These are phyloP conservation scores for Syngnathoides biaculeatus DNA, from an alignment of 2,113 vertebrate genomes.

Conservation along the genomic window DNA sequence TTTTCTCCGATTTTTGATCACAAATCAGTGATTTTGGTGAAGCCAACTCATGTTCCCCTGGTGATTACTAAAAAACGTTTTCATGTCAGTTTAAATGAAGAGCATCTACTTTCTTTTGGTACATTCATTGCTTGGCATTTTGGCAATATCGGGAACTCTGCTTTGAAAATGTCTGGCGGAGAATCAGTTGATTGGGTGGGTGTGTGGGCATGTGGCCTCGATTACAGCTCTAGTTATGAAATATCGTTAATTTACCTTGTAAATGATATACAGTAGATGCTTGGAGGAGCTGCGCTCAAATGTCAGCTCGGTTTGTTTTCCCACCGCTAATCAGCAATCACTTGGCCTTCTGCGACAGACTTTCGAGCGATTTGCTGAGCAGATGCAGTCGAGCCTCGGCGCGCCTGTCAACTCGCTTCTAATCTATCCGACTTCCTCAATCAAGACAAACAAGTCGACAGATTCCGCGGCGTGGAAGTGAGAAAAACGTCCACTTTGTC, in stretches of 20 bases:
- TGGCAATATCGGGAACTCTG: no score
- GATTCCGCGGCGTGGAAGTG: not conserved
- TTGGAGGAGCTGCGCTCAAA: not conserved
- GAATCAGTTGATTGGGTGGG: no score
- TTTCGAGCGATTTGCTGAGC: not conserved
- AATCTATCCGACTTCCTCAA: slow-evolving; percentile 1
- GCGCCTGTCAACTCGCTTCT: not conserved
- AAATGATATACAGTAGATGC: not conserved
- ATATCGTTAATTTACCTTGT: not conserved
- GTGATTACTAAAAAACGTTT: no score
- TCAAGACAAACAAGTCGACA: slow-evolving; percentile 5
- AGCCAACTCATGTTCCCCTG: no score
- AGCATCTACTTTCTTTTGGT: no score
- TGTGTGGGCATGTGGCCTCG: not conserved
- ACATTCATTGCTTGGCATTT: no score
- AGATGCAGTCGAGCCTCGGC: not conserved
- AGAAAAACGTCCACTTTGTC: slow-evolving; percentile 1
- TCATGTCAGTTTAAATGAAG: no score
- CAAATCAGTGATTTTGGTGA: no score
- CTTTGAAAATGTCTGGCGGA: no score
- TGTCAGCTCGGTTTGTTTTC: not conserved
- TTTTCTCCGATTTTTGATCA: no score
- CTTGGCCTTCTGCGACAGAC: not conserved
- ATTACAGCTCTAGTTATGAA: not conserved
- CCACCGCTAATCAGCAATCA: slow-evolving; percentile 1